Base-by-base conservation (phyloP, 1,140 invertebrate genomes). In the Lasioglossum baleicum region DNA sequence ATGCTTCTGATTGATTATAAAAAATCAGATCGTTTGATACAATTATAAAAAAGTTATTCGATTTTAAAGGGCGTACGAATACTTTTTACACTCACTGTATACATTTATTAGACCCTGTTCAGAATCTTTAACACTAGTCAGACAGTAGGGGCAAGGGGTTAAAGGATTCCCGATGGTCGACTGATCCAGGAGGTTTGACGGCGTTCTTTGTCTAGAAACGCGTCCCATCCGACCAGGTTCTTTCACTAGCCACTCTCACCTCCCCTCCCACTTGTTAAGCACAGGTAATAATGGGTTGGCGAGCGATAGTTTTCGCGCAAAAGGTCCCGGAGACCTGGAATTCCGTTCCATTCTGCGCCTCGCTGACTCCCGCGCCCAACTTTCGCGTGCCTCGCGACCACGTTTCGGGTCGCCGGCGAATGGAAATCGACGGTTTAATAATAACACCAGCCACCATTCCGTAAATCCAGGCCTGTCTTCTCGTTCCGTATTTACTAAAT, bases 281-380 rank as follows among this genome's bases (percentile, higher is more conserved):
- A 20, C 64, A 31, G 15, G 48, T 67, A 75, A 68, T 75, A 75
- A 75, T 75, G 40, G 71, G 44, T 67, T 75, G 44, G 22, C 20
- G 15, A 58, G 15, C 17, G 48, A 75, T 58, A 67, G 48, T 31
- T 58, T 58, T 42, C 35, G 35, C 48, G 64, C 26, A 75, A 42
- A 68, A 67, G 22, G 20, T 40, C 2, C n/a, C 13, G 17, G 20
- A 17, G 71, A 74, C 10, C 13, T 65, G 71, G 44, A 26, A 74
- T 64, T 74, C 71, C 42, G 71, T 74, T 74, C 66, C 31, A 40
- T 58, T 75, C 40, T 42, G n/a, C 64, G 64, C 2, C 65, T 44
- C 10, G 31, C 2, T 67, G 73, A 15, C 48, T 75, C 15, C 35
- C 22, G 44, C 17, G 35, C 10, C 35, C n/a, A 68, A 75, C 48